Base-by-base conservation (phyloP, 2,888 invertebrate genomes). In the Drosophila siamana region DNA sequence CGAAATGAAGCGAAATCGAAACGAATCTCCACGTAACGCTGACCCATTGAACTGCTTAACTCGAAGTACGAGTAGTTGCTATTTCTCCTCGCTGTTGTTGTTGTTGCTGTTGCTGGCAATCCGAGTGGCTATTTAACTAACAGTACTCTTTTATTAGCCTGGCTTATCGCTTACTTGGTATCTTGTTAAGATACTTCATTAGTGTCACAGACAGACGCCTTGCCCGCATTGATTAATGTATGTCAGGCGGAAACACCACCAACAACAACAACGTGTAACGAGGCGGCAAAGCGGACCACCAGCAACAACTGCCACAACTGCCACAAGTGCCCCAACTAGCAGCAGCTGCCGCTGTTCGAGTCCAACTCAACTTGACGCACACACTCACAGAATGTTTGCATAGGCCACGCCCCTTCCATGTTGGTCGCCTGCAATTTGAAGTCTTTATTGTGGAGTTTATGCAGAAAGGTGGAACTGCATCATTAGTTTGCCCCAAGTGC, bases 101-200 rank as follows among this genome's bases (percentile, higher is more conserved):
- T 44, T 24, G 9, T 28, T 47, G 22, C 8, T 43, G 48, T 60
- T 33, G 26, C 19, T 48, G n/a, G 52, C 9, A 36, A 22, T n/a
- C n/a, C n/a, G n/a, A n/a, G 13, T 24, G 51, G 51, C 51, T 40
- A 44, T 62, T 68, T 57, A 16, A 36, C 54, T 61, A 78, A 71
- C 60, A 60, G 59, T 44, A 50, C 60, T 55, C 46, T 50, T 46
- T 46, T 56, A 43, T 54, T 67, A 56, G 47, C 22, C 48, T 9
- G 13, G 3, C 15, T 74, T 79, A 79, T 80, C 83, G 62, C 61
- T 43, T 68, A 50, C 54, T 63, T 64, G n/a, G 55, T 70, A 84
- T 87, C 88, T 80, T 76, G 86, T 86, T 70, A 77, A 74, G 76
- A 86, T 79, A 84, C 84, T 88, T 85, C 86, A 85, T 85, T 85